Evolutionary conservation across 2,797 vertebrate species (phyloP).

Genomic region (Onychomys leucogaster): DNA sequence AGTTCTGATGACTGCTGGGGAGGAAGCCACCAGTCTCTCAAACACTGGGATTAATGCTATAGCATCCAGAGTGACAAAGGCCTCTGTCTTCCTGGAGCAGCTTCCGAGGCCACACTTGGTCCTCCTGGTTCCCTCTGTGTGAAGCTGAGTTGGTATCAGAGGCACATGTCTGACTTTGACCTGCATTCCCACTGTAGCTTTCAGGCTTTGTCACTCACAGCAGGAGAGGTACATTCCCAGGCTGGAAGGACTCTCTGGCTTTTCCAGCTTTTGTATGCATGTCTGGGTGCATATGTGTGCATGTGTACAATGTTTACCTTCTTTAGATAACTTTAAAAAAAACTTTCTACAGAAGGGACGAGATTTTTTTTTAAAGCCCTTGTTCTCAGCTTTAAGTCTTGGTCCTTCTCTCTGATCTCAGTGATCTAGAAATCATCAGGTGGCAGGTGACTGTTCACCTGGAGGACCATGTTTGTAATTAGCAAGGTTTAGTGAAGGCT

Average conservation of each 20-base stretch:
- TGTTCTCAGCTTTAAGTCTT: neutral
- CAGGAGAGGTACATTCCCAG: neutral
- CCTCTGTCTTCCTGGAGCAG: neutral
- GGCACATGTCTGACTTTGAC: neutral
- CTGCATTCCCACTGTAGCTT: neutral
- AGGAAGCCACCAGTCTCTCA: neutral
- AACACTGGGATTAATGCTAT: neutral
- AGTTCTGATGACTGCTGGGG: neutral
- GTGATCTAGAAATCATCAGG: neutral
- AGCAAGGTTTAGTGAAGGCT: neutral
- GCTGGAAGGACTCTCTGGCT: neutral
- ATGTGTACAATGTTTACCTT: neutral
- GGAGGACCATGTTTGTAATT: neutral
- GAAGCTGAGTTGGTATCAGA: neutral
- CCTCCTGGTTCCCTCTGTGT: neutral
- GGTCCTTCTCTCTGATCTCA: neutral
- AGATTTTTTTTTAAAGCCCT: constrained; percentile 33
- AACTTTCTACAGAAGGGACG: neutral
- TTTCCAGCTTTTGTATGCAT: neutral
- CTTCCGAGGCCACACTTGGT: neutral
- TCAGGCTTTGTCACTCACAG: neutral
- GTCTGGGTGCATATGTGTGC: neutral
- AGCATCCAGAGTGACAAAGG: neutral
- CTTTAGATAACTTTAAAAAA: neutral
- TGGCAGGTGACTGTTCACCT: neutral